phyloP scores from a whole-genome alignment of 1,140 invertebrate genomes.

The Argopecten irradians region DNA sequence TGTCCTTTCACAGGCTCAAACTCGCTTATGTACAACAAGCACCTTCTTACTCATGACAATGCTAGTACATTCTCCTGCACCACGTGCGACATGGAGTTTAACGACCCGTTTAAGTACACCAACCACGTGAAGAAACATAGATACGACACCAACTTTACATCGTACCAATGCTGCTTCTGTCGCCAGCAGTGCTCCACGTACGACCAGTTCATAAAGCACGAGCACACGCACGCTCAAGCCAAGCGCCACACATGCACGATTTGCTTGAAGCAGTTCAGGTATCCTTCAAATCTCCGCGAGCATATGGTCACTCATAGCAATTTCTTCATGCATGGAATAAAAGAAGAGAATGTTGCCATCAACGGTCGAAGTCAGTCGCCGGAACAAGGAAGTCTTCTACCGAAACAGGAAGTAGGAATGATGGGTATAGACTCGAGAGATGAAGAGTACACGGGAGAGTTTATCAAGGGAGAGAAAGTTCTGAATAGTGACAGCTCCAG shows the following conservation, averaged over 20 bases:
- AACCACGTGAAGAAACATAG: slow-evolving; percentile 65
- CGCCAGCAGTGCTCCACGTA: slow-evolving; percentile 53
- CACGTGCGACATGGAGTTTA: slow-evolving; percentile 60
- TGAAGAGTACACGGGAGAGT: neutral
- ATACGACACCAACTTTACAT: slow-evolving; percentile 52
- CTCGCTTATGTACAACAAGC: slow-evolving; percentile 62
- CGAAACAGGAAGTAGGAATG: neutral
- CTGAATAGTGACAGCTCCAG: slow-evolving; percentile 29
- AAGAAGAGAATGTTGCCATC: neutral
- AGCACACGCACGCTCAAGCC: slow-evolving; percentile 65
- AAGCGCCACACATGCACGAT: slow-evolving; percentile 58
- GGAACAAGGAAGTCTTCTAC: neutral
- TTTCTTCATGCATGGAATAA: neutral
- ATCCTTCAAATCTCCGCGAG: slow-evolving; percentile 56
- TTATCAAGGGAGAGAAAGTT: neutral
- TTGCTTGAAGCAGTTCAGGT: slow-evolving; percentile 63
- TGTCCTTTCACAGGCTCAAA: slow-evolving; percentile 68
- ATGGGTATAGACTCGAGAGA: neutral
- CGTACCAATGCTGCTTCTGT: slow-evolving; percentile 68
- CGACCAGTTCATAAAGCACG: slow-evolving; percentile 65
- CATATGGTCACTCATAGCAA: slow-evolving; percentile 60
- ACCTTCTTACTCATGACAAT: slow-evolving; percentile 61
- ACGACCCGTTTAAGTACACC: slow-evolving; percentile 66
- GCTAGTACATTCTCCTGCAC: slow-evolving; percentile 59
- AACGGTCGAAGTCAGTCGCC: neutral